Evolutionary conservation across 2,113 vertebrate species (phyloP).

Genomic region (Empidonax traillii): DNA sequence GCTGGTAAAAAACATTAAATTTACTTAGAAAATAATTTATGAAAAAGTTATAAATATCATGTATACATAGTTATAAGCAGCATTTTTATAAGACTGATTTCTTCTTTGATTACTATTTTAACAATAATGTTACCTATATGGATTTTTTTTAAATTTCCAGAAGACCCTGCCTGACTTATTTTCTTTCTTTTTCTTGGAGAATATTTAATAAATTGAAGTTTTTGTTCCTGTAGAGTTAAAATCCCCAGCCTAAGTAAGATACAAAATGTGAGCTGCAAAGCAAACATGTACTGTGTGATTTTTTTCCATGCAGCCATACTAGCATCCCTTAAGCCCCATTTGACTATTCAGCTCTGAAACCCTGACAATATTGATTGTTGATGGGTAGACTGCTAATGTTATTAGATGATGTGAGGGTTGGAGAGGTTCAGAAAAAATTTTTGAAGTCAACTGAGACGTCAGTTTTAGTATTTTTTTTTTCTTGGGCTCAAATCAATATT

Average conservation of each 20-base stretch:
- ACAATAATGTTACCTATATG: neutral
- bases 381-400: neutral
- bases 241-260: neutral
- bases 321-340: neutral
- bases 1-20: neutral
- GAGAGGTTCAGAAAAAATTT: neutral
- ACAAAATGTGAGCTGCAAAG: neutral
- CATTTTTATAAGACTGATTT: neutral
- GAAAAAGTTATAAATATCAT: neutral
- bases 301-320: neutral
- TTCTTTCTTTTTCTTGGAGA: neutral
- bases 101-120: neutral
- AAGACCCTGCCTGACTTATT: rapidly evolving
- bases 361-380: neutral
- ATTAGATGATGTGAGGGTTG: neutral
- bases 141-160: neutral
- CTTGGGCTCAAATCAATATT: neutral
- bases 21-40: neutral
- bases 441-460: neutral
- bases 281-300: neutral
- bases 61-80: neutral
- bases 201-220: neutral
- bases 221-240: neutral
- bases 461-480: neutral
- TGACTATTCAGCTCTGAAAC: neutral